phyloP scores from a whole-genome alignment of 2,113 vertebrate genomes.

The Galbula dea region DNA sequence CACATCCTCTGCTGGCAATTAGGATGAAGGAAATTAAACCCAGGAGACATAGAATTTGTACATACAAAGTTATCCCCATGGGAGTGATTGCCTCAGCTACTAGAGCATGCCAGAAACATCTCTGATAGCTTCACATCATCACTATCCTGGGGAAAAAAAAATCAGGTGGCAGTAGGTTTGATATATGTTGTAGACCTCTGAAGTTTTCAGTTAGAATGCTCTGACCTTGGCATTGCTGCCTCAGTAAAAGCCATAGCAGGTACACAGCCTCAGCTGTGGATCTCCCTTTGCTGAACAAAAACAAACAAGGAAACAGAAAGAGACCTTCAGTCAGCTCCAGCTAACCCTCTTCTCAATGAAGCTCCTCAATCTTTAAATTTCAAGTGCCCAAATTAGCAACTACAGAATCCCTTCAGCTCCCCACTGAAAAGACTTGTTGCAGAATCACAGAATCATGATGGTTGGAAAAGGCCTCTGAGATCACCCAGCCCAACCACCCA shows the following conservation, averaged over 20 bases:
- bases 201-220: background rate
- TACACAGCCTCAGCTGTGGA: background rate
- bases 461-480: too few species aligned
- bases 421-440: background rate
- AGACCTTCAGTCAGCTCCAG: background rate
- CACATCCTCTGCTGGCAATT: background rate
- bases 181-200: background rate
- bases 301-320: background rate
- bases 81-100: background rate
- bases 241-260: background rate
- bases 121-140: background rate
- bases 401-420: background rate
- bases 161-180: background rate
- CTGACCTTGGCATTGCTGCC: background rate
- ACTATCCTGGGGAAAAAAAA: background rate
- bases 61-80: background rate
- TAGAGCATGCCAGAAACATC: background rate
- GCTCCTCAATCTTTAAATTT: background rate
- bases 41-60: background rate
- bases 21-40: slow-evolving; percentile 21
- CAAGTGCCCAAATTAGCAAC: background rate
- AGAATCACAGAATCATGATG: too few species aligned
- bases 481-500: too few species aligned
- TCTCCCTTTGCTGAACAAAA: background rate
- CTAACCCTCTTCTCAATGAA: background rate